Conservation (phyloP, 1,140 invertebrate genomes). For the Pachypsylla venusta region DNA sequence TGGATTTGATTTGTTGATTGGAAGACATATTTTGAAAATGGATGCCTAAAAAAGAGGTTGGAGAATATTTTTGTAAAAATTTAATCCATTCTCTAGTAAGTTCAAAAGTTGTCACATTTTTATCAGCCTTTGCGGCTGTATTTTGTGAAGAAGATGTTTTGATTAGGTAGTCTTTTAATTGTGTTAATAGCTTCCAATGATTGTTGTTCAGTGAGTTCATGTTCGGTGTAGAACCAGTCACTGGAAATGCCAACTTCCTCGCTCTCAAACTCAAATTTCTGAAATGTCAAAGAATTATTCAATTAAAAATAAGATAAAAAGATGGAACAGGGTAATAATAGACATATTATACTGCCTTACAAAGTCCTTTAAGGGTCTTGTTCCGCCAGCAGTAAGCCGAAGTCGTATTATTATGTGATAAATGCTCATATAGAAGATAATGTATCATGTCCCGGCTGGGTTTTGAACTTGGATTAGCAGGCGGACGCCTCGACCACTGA, state of each 20-base stretch:
- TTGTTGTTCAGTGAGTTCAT: conserved; percentile 31
- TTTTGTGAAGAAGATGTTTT: conserved; percentile 27
- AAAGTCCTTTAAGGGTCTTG: too few relatives aligned
- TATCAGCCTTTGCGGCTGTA: conserved; percentile 18
- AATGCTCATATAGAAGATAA: too few relatives aligned
- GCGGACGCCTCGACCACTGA: too few relatives aligned
- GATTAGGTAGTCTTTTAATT: conserved; percentile 34
- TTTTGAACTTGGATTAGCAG: too few relatives aligned
- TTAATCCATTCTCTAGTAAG: conserved; percentile 38
- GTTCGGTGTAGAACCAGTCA: neutral
- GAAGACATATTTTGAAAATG: neutral
- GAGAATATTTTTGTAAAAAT: conserved; percentile 33
- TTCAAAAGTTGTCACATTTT: conserved; percentile 28
- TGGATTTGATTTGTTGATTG: too few relatives aligned
- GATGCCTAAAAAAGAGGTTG: neutral
- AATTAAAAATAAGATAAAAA: too few relatives aligned
- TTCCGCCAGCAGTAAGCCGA: too few relatives aligned
- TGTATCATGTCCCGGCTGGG: too few relatives aligned
- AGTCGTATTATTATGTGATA: too few relatives aligned
- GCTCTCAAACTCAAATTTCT: conserved; percentile 15
- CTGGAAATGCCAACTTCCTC: conserved; percentile 4
- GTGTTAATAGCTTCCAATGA: conserved; percentile 35
- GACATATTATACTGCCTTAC: too few relatives aligned
- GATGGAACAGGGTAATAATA: too few relatives aligned
- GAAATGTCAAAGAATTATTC: too few relatives aligned